A percentile compares a stretch with the other conserved stretches of the same genome.
Evolutionary conservation across 2,888 invertebrate species (phyloP).

Genomic region (Globia sparganii): DNA sequence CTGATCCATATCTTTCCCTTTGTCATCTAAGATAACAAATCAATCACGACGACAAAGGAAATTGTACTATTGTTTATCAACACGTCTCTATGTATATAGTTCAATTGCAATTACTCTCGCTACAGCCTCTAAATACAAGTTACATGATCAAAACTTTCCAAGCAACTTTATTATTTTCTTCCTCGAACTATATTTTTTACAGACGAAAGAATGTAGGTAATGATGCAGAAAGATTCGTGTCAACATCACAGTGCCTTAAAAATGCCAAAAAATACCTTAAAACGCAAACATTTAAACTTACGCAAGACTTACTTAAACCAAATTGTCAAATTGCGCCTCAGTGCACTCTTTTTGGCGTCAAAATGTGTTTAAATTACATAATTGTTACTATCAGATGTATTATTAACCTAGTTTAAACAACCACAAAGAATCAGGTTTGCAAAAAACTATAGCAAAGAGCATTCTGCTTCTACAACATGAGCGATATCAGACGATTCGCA

Average conservation of each 20-base stretch:
- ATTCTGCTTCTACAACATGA: slow-evolving; percentile 10
- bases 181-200: not conserved
- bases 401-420: slow-evolving; percentile 41
- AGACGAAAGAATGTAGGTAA: not conserved
- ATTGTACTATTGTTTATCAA: slow-evolving; percentile 3
- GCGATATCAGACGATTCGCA: slow-evolving; percentile 39
- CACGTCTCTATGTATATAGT: not conserved
- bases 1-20: slow-evolving; percentile 3
- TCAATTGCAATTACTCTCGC: not conserved
- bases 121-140: not conserved
- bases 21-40: slow-evolving; percentile 25
- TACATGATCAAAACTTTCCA: slow-evolving; percentile 18
- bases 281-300: slow-evolving; percentile 6
- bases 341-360: slow-evolving; percentile 11
- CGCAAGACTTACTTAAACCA: slow-evolving; percentile 22
- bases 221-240: not conserved
- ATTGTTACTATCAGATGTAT: slow-evolving; percentile 40
- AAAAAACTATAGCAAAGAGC: slow-evolving; percentile 15
- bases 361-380: slow-evolving; percentile 29
- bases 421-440: slow-evolving; percentile 22
- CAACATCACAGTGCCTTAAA: not conserved
- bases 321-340: slow-evolving; percentile 27
- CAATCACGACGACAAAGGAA: slow-evolving; percentile 9
- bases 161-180: slow-evolving; percentile 1
- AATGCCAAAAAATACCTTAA: not conserved